phyloP scores from a whole-genome alignment of 2,797 vertebrate species.

The Muscicapa striata region DNA sequence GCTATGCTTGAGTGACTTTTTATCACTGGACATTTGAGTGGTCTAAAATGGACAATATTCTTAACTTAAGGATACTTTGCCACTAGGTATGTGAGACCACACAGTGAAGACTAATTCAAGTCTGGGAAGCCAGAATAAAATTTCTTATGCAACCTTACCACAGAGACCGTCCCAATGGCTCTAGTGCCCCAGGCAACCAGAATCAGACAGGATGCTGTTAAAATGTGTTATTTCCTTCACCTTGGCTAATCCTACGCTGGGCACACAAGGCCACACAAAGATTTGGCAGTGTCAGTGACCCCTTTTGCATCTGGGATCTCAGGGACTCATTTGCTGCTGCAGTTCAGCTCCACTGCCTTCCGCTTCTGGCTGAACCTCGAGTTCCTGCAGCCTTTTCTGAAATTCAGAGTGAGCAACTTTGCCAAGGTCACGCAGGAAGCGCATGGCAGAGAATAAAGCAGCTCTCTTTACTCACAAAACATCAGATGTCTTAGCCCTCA shows the following conservation, averaged over 20 bases:
- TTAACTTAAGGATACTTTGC: neutral
- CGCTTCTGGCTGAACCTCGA: neutral
- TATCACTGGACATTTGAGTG: neutral
- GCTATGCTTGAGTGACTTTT: neutral
- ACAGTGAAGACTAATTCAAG: neutral
- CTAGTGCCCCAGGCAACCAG: neutral
- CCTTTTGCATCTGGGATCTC: neutral
- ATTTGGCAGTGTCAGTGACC: neutral
- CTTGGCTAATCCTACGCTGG: neutral
- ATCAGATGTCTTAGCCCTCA: neutral
- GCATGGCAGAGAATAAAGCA: neutral
- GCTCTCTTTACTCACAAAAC: neutral
- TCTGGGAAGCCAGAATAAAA: neutral
- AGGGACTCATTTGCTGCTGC: slow-evolving; percentile 17
- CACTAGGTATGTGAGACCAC: neutral
- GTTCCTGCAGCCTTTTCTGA: neutral
- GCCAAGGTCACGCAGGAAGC: neutral
- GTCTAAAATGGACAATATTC: neutral
- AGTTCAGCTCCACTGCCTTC: neutral
- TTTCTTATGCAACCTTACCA: neutral
- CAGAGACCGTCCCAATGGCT: neutral
- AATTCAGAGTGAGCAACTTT: slow-evolving; percentile 13
- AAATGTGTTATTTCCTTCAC: neutral
- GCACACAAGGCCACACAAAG: neutral
- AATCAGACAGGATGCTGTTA: neutral